Base-by-base conservation (phyloP, 2,888 invertebrate species). In the Xylocampa areola region DNA sequence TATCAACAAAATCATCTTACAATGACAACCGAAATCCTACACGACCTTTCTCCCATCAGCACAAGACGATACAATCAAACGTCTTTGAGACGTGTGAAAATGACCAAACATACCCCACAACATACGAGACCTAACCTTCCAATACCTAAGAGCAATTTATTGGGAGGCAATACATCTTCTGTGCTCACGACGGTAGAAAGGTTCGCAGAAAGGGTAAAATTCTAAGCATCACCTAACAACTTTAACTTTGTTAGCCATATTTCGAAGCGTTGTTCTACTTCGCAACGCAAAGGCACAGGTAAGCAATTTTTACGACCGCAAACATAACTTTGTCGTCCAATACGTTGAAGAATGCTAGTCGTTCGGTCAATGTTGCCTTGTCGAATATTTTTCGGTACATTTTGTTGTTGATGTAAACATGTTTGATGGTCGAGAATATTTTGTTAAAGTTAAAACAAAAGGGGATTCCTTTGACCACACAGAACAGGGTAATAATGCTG, bases 291-390 rank as follows among this genome's bases (percentile, higher is more conserved):
- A 66, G 35, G 41, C 52, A 48, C 30, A 64, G 54, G 52, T 61
- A 41, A 54, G 29, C 19, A 50, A 47, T 54, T 65, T 71, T 50
- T 44, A 19, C 43, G 49, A 50, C 43, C 16, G 78, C 67, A 78
- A 73, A 78, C 17, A 57, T 77, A 82, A 76, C 50, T 70, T 82
- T 72, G 77, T 45, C 45, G 21, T 17, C 39, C 52, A 66, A 73
- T 73, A 79, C 74, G 69, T 73, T 78, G 73, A 81, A 75, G 73
- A 77, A 83, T 79, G 72, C 53, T 55, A 68, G 51, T 60, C 71
- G 69, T 53, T 79, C 71, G 73, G 73, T 81, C 82, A 81, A 73
- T 75, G 80, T 78, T 68, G 53, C 65, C 64, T 50, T 61, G 63
- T 62, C 47, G 63, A 73, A 79, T 72, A 76, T 79, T 78, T 76